phyloP scores from a whole-genome alignment of 2,888 invertebrate genomes.

The Pedicia rivosa region DNA sequence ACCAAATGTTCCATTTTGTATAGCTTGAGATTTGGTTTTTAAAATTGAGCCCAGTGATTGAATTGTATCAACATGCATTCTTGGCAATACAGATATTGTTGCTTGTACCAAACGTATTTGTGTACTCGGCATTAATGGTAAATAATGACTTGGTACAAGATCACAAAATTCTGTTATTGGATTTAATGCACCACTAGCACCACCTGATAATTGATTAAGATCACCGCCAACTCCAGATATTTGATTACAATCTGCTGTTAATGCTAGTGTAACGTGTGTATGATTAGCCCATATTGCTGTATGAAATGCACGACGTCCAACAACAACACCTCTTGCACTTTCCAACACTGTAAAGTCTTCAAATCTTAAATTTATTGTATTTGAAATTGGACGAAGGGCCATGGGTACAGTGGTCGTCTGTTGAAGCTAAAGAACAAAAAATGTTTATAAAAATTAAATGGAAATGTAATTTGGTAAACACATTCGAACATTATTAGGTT shows the following conservation, averaged over 20 bases:
- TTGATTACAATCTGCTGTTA: constrained; percentile 41
- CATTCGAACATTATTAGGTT: too few relatives aligned
- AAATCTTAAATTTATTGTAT: constrained; percentile 54
- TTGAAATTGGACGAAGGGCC: constrained; percentile 52
- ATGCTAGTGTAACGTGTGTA: constrained; percentile 49
- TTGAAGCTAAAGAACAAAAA: constrained; percentile 38
- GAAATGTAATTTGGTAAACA: too few relatives aligned
- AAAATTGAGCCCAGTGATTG: constrained; percentile 49
- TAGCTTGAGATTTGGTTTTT: constrained; percentile 27
- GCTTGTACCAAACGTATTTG: constrained; percentile 54
- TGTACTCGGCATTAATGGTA: constrained; percentile 37
- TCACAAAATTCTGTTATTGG: constrained; percentile 72
- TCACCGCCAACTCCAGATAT: constrained; percentile 33
- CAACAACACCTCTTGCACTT: constrained; percentile 35
- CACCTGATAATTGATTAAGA: constrained; percentile 42
- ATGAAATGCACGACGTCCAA: constrained; percentile 58
- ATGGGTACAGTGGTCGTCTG: constrained; percentile 51
- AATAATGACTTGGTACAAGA: constrained; percentile 51
- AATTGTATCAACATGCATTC: constrained; percentile 58
- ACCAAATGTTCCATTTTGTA: too few relatives aligned
- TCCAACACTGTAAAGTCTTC: constrained; percentile 51
- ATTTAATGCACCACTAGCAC: constrained; percentile 49
- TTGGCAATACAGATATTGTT: constrained; percentile 59
- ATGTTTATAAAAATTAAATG: too few relatives aligned
- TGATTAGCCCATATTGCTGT: constrained; percentile 57